Evolutionary conservation across 1,140 invertebrate genomes (phyloP).

Genomic region (Megalopta genalis): DNA sequence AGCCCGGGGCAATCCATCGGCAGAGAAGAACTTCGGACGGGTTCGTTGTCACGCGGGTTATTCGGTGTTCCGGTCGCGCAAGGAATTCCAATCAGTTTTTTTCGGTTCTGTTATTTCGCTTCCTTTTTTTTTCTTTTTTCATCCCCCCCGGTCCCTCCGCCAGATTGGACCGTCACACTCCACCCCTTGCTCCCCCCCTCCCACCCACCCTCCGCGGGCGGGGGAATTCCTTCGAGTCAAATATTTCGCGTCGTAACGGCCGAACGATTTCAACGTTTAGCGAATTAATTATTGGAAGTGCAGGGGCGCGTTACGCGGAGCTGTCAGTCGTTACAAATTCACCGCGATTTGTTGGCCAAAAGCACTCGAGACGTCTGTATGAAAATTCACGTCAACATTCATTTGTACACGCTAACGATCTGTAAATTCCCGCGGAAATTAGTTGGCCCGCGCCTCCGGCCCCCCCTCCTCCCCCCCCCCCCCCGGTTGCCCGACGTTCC

Average conservation of each 20-base stretch:
- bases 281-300: slow-evolving; percentile 48
- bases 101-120: background rate
- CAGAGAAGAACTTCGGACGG: background rate
- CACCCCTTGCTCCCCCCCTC: fast-evolving
- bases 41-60: background rate
- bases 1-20: too few relatives aligned
- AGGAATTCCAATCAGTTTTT: slow-evolving; percentile 18
- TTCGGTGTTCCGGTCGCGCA: background rate
- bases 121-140: too few relatives aligned
- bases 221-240: slow-evolving; percentile 3
- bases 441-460: background rate
- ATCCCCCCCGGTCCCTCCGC: too few relatives aligned
- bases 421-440: slow-evolving; percentile 50
- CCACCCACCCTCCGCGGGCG: background rate
- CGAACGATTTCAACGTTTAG: slow-evolving; percentile 41
- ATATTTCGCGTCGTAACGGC: slow-evolving; percentile 32
- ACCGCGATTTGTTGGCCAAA: slow-evolving; percentile 47
- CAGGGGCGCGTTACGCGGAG: background rate
- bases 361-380: slow-evolving; percentile 38
- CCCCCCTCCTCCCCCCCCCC: background rate
- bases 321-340: slow-evolving; percentile 43
- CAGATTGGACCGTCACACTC: too few relatives aligned
- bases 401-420: slow-evolving; percentile 45
- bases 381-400: slow-evolving; percentile 48
- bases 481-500: background rate